Base-by-base conservation (phyloP, 2,113 vertebrate genomes). In the Mustela lutreola region DNA sequence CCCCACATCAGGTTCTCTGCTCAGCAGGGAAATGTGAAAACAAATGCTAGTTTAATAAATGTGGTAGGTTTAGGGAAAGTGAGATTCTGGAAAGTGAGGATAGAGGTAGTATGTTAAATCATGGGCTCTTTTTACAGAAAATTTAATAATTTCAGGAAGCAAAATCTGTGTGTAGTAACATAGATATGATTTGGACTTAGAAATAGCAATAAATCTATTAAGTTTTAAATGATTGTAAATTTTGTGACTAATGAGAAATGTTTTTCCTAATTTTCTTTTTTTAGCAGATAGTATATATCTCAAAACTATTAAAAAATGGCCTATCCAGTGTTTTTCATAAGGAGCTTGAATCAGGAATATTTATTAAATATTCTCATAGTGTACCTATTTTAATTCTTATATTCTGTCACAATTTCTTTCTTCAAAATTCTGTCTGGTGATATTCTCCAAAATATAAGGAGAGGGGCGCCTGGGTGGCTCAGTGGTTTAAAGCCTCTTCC, bases 321-420 rank as follows among this genome's bases (percentile, higher is more conserved):
- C 84, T 81, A 11, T 62, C n/a, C 12, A 56, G 1, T 65, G 9
- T 93, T 9, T 83, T 33, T 3, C 28, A 42, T 62, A 5, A 95
- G 12, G 24, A 1, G 53, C 93, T 80, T 86, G 56, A 60, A 21
- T 93, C 53, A 65, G 21, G 67, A 88, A 56, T 87, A 18, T 78
- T 71, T 97, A 93, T 84, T 92, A 89, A 90, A 87, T 95, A 26
- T 88, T 93, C 88, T 92, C 79, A 58, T 86, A 53, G 45, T 96
- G 6, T 94, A 71, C 50, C 14, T 95, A 81, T 97, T 98, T 97
- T 98, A 98, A 95, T 93, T 95, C 87, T 96, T 96, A 18, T 95
- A 82, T 97, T 97, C 76, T 97, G 33, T 97, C 71, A 65, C 45
- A 88, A 33, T 91, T 96, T 87, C 67, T 98, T 98, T 95, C 82